phyloP scores from a whole-genome alignment of 2,797 vertebrate species.

The Lycodopsis pacificus region DNA sequence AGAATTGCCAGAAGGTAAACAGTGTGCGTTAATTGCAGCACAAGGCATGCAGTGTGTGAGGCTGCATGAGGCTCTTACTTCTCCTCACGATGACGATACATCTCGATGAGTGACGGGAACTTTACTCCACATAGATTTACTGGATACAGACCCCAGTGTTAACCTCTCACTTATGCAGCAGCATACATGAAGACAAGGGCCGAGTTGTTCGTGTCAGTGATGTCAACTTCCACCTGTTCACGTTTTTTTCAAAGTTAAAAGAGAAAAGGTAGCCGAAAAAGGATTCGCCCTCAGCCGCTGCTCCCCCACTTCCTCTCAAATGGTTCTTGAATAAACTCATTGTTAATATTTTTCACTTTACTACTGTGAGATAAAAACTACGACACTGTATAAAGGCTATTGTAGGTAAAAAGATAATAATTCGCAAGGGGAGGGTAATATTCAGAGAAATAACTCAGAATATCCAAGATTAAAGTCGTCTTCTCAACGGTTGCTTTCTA shows the following conservation, averaged over 20 bases:
- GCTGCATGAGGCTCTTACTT: constrained; percentile 27
- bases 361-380: constrained; percentile 3
- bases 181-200: constrained; percentile 21
- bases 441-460: too few relatives aligned
- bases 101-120: constrained; percentile 56
- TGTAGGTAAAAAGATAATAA: neutral
- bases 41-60: constrained; percentile 57
- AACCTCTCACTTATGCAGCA: constrained; percentile 26
- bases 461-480: neutral
- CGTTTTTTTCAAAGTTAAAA: constrained; percentile 18
- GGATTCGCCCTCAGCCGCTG: neutral
- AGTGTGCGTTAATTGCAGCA: constrained; percentile 48
- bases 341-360: constrained; percentile 22
- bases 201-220: constrained; percentile 13
- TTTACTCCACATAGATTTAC: constrained; percentile 27
- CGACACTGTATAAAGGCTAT: neutral
- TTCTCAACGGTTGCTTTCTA: too few relatives aligned
- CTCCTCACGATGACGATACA: constrained; percentile 36
- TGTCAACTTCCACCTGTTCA: constrained; percentile 36
- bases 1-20: constrained; percentile 64
- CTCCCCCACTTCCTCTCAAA: constrained; percentile 1
- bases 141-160: constrained; percentile 41
- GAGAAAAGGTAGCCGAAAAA: constrained; percentile 3
- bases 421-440: too few relatives aligned
- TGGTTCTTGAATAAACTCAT: constrained; percentile 35